Conservation (phyloP, 2,113 vertebrate species). For the Chlamydotis undulata region DNA sequence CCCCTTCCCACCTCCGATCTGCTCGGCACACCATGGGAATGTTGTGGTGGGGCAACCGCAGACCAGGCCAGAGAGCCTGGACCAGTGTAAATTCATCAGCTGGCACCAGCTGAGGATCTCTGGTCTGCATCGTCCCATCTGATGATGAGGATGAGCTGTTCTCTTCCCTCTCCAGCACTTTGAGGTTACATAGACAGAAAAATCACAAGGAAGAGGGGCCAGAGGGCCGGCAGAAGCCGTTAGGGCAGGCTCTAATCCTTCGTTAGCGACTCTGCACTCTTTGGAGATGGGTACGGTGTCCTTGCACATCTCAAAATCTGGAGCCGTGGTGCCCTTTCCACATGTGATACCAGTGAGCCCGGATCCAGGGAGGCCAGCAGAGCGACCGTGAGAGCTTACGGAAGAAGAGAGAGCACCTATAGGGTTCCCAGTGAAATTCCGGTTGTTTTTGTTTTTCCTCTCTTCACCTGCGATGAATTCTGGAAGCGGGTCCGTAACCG, state of each 20-base stretch:
- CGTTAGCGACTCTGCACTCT: neutral
- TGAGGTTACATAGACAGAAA: neutral
- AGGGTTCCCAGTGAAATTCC: neutral
- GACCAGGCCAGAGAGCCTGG: neutral
- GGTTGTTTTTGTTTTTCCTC: constrained; percentile 1
- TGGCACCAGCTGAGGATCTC: neutral
- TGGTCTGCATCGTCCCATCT: neutral
- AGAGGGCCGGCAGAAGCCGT: neutral
- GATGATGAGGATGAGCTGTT: neutral
- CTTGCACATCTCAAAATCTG: neutral
- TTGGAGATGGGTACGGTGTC: neutral
- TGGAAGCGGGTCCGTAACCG: constrained; percentile 24
- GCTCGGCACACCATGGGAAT: fast-evolving
- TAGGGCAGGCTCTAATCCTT: neutral
- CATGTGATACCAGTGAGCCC: fast-evolving
- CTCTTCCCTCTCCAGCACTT: neutral
- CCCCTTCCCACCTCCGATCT: neutral
- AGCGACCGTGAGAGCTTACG: fast-evolving
- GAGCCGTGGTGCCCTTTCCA: neutral
- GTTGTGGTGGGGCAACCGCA: neutral
- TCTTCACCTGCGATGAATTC: constrained; percentile 36
- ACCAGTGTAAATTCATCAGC: neutral
- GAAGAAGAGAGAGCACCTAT: neutral
- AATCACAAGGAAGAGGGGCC: neutral
- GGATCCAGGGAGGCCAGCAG: neutral